Conservation (phyloP, 2,888 invertebrate species). For the Gasteruption jaculator region DNA sequence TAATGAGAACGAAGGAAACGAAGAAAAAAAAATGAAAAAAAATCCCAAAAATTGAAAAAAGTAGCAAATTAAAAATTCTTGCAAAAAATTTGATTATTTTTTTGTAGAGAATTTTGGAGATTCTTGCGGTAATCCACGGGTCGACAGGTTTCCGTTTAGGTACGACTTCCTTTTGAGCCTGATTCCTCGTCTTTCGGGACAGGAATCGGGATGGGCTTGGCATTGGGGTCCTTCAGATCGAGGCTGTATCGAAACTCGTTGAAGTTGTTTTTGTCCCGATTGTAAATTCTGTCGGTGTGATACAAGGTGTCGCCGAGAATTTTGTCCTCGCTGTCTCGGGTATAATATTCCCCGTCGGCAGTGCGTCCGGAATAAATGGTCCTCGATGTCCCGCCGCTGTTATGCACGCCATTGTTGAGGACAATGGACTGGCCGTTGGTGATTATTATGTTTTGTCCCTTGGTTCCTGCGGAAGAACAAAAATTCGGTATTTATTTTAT, state of each 20-base stretch:
- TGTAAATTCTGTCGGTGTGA: slow-evolving; percentile 27
- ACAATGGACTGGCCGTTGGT: slow-evolving; percentile 3
- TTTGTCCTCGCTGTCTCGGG: slow-evolving; percentile 24
- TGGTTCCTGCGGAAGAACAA: slow-evolving; percentile 5
- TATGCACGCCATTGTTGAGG: slow-evolving; percentile 15
- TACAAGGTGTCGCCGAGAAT: slow-evolving; percentile 24
- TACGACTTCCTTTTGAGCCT: too few species aligned
- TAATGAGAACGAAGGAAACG: too few species aligned
- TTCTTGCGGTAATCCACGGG: too few species aligned
- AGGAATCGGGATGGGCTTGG: slow-evolving; percentile 24
- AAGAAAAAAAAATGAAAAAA: too few species aligned
- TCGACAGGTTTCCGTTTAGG: too few species aligned
- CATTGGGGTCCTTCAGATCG: slow-evolving; percentile 27
- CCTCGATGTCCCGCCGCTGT: slow-evolving; percentile 14
- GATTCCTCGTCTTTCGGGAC: too few species aligned
- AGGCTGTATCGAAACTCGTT: slow-evolving; percentile 24
- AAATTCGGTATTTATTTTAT: too few species aligned
- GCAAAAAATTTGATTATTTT: too few species aligned
- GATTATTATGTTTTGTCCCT: background rate
- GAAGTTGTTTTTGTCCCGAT: slow-evolving; percentile 18
- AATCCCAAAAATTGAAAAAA: too few species aligned
- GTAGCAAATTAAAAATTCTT: too few species aligned
- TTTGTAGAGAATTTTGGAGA: too few species aligned
- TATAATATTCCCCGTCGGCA: slow-evolving; percentile 28
- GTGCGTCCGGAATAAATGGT: slow-evolving; percentile 25